Evolutionary conservation across 2,113 vertebrate species (phyloP), one percentile per base, ranked within the genome.

Genomic region (Amphilophus citrinellus): DNA sequence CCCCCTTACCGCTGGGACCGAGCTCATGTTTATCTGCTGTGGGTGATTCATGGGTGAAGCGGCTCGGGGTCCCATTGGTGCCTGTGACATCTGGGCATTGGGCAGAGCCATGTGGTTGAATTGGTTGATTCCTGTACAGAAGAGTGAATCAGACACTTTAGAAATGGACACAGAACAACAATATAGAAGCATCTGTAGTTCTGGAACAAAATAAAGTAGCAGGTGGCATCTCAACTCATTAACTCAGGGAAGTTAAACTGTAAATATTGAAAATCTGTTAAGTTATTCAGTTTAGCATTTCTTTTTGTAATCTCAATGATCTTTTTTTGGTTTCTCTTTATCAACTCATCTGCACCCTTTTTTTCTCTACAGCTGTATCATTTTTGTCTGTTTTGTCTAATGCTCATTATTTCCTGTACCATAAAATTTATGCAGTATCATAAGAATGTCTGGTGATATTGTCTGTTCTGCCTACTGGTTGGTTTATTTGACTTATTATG

Each of bases 11-110:
- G 97, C 95, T 20, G 98, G 97, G 62, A 98, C 97, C 0, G 98
- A 96, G 92, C 96, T 96, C 96, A 99, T 97, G 96, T 96, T 99
- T 92, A 98, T 98, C 62, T 98, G 98, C 53, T 97, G 97, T 10
- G 97, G 95, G 88, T 99, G 98, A 96, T 96, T 98, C 97, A 98
- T 98, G 0, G 98, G 98, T 62, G 98, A 99, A 13, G 97, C 97
- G 15, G 97, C 96, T 11, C 98, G 97, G 5, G 97, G 95, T 81
- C 97, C 98, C 94, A 98, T 94, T 10, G 97, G 95, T 27, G 97
- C 92, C 90, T 97, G 97, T 42, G 97, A 95, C 93, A 99, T 97
- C 94, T 97, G 97, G 65, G 98, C 95, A 35, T 97, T 99, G 89
- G 97, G 97, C 95, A 99, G 95, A 91, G 97, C 93, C 96, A 99